Base-by-base conservation (phyloP, 1,140 invertebrate genomes). In the Drosophila truncata region DNA sequence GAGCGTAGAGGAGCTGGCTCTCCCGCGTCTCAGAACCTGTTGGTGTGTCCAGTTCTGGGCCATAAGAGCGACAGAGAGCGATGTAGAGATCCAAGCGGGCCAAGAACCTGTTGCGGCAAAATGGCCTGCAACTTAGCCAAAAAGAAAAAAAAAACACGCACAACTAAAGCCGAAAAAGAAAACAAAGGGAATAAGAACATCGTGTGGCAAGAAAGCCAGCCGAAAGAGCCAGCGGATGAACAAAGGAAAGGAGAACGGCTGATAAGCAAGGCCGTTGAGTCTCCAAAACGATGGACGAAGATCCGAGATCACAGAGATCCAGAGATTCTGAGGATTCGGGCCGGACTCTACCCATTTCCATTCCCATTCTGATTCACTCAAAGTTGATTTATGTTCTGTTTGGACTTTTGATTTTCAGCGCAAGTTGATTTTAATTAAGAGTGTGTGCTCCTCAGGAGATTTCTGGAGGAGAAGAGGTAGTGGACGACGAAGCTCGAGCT, bases 61-160 rank as follows among this genome's bases (percentile, higher is more conserved):
- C 11, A n/a, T 44, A 41, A 37, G 46, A 50, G 37, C 35, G 33
- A 60, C 47, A 67, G 70, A 39, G 60, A 64, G 55, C 52, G 66
- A 67, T 62, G 13, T 44, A 73, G 42, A 57, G 58, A 52, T 52
- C 29, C 50, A 69, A 81, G 71, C 61, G 65, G 57, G 76, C 66
- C 85, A 69, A 88, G 85, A 88, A 88, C 85, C 85, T 88, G 85
- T 88, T 88, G 85, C 84, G 85, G 81, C 70, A 73, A 81, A 82
- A 64, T 79, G 77, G 81, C 46, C 74, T 58, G 63, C 81, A 67
- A 60, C 59, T 58, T 70, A 35, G 77, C 69, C 66, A 72, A 77
- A 78, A 67, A 57, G 27, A 31, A 42, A 63, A 42, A 37, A 27
- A 72, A 52, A 55, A 55, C 52, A 55, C 52, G 31, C 52, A 67